Base-by-base conservation (phyloP, 1,140 invertebrate genomes). In the Drosophila subpulchrella region DNA sequence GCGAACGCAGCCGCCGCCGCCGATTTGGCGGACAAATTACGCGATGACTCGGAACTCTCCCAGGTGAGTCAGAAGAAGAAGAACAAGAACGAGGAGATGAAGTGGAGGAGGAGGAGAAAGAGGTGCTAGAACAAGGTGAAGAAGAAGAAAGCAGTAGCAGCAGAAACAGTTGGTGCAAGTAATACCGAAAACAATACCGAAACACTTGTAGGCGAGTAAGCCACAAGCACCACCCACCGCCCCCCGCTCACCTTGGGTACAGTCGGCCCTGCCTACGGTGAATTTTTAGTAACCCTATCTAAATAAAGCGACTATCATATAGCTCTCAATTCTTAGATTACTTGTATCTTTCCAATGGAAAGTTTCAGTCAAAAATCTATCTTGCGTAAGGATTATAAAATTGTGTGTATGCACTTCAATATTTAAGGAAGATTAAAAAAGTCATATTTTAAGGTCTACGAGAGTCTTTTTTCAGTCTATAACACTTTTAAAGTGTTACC, bases 11-110 rank as follows among this genome's bases (percentile, higher is more conserved):
- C 66, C 74, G 66, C 39, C 58, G 38, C 36, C 65, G 85, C 80
- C 44, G 84, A 89, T 15, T 53, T 89, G 80, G 50, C 88, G 39
- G 91, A 92, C 62, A 93, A 92, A 81, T 88, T 93, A 56, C 83
- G 88, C 60, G 84, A 90, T 73, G 93, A 93, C 92, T 66, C 92
- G 61, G 93, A 93, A 78, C 90, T 93, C 74, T 93, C 93, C 75
- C 89, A 93, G 93, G 93, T 93, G 89, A 91, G 91, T 90, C 71
- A 78, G 38, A 75, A 46, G 41, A 38, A 41, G n/a, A 58, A 32
- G 34, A 27, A 5, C 27, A 41, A 62, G 12, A n/a, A 62, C 13
- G 13, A 46, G 13, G 32, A 60, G 58, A 46, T 7, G 17, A 46
- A 17, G 42, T 47, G 27, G 51, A 55, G 32, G 32, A 46, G 34